Evolutionary conservation across 2,797 vertebrate genomes (phyloP).

Genomic region (Coregonus suidteri): DNA sequence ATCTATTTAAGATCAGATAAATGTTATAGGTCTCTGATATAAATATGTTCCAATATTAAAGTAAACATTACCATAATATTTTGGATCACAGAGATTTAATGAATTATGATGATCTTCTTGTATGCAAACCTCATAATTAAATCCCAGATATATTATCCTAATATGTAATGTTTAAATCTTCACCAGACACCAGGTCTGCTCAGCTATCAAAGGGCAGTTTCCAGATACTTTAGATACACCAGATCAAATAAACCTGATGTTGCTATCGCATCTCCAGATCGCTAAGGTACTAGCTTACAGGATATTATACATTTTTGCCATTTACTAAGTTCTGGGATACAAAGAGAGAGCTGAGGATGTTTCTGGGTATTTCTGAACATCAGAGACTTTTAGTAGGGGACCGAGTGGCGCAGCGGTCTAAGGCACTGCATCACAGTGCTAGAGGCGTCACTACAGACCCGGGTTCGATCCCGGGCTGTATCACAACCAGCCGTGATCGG

Average conservation of each 20-base stretch:
- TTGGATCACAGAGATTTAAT: not conserved
- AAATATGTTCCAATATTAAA: not conserved
- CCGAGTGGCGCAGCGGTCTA: too few relatives aligned
- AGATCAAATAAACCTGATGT: not conserved
- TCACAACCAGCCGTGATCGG: too few relatives aligned
- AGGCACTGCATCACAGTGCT: too few relatives aligned
- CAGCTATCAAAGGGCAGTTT: conserved; percentile 1
- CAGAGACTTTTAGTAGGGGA: too few relatives aligned
- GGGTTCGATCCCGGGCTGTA: too few relatives aligned
- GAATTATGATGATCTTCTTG: not conserved
- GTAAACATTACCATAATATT: not conserved
- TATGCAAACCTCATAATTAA: not conserved
- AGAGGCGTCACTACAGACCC: too few relatives aligned
- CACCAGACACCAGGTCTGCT: not conserved
- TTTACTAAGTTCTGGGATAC: not conserved
- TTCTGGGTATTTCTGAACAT: too few relatives aligned
- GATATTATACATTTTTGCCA: not conserved
- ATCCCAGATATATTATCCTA: not conserved
- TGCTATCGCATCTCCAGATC: conserved; percentile 6
- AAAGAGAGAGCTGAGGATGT: too few relatives aligned
- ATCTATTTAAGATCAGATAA: not conserved
- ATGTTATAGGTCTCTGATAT: not conserved
- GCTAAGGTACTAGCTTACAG: not conserved
- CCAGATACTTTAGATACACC: not conserved
- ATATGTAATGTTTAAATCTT: not conserved